Evolutionary conservation across 2,888 invertebrate genomes (phyloP), one percentile per base, ranked within the genome.

Genomic region (Phorcus lineatus): DNA sequence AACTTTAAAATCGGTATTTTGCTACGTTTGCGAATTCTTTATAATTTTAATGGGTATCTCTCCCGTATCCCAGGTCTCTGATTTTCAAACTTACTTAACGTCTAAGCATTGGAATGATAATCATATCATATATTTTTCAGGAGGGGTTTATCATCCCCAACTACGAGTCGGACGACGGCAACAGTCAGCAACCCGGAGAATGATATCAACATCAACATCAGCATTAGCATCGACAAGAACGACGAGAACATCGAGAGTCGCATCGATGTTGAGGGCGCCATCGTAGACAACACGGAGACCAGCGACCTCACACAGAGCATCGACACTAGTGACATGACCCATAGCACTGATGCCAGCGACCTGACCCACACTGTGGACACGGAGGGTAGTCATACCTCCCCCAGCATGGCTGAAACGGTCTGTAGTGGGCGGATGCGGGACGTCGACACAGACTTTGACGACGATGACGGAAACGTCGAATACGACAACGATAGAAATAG

Each of bases 131-230:
- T 47, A 1, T 47, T 47, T 6, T 70, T 1, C 40, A 70, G 70
- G 70, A 70, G 36, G 70, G 70, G 40, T 70, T 70, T 36, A 36
- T 70, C 70, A 36, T 70, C 70, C 70, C 70, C 31, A 13, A 31
- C 31, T 70, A 70, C 70, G 70, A 70, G 17, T 36, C 36, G 31
- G 70, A 70, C 70, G 40, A 31, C 40, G 70, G 40, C 31, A 36
- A 70, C 70, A 19, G 40, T 36, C 17, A 70, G 19, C 70, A 70
- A 40, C 36, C 31, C 17, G 36, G 40, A 40, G 17, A 70, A 40
- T 70, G 70, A 70, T 36, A 40, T 70, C 70, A 70, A 70, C 70
- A 70, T 70, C 70, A 70, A 70, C 19, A 40, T 70, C 70, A 70
- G 36, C 70, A 70, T 70, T 17, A 70, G 17, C 70, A 70, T 70